Evolutionary conservation across 2,888 invertebrate genomes (phyloP), one percentile per base, ranked within the genome.

Genomic region (Thera obeliscata): DNA sequence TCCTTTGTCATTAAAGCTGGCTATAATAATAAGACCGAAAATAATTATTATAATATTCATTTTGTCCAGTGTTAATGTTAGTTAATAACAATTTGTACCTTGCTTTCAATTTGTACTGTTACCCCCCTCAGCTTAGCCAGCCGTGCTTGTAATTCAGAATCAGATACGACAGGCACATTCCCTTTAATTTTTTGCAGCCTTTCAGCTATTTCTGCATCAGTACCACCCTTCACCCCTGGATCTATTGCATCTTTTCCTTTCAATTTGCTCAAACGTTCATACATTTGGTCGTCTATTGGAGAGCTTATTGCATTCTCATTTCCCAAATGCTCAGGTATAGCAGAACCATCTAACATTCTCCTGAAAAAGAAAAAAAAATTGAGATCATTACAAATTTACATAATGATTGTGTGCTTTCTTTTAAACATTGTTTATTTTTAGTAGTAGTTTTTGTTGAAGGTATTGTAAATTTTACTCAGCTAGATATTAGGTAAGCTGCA

Each of bases 101-200:
- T 86, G 64, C 73, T 80, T 58, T 80, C 74, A 46, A 82, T 57
- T 54, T n/a, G n/a, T n/a, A 76, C 71, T 64, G 81, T 56, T 67
- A 95, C 91, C 66, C 95, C 96, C 85, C 95, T 96, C n/a, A 97
- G 87, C 76, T 95, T 94, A 2, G 96, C 95, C 55, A 97, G 85
- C 78, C 97, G 91, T 63, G 89, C 86, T 69, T 95, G 94, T 72
- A 97, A 93, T 79, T 97, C 96, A 48, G 94, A 94, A 78, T 96
- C 95, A 35, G 95, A 94, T 36, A 95, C 94, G 43, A 91, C 80
- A 52, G 94, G 89, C 35, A 79, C 70, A 65, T 83, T 80, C 11
- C 84, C 86, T 76, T 87, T 92, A 6, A 93, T 81, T 64, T 82
- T 86, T 69, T 88, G 81, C 62, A 93, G 77, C n/a, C 88, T 81